Base-by-base conservation (phyloP, 2,888 invertebrate species). In the Mythimna lalbum region DNA sequence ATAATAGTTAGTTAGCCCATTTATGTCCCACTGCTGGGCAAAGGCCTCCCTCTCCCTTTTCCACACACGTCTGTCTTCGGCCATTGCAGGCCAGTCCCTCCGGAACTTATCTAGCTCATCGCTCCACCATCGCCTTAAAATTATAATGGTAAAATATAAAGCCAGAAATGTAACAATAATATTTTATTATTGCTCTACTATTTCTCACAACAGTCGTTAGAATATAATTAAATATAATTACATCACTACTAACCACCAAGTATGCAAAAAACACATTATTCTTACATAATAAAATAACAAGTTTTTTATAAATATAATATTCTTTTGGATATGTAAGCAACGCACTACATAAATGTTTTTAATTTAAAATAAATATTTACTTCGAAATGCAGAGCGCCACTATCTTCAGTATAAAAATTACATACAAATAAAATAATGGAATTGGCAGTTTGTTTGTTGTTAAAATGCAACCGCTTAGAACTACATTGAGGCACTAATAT, bases 171-270 rank as follows among this genome's bases (percentile, higher is more conserved):
- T 78, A 78, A 66, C 55, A 78, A 74, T 43, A 70, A 78, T 63
- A 61, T 67, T 78, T 77, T 61, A 69, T 78, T 78, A 0, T 60
- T 66, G 50, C 17, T 63, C 7, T 78, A 21, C 31, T n/a, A 53
- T 69, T 47, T 52, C 14, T 63, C 49, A 43, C 43, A 74, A 77
- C 78, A 78, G 59, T 63, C 50, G 55, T 47, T 60, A 78, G 23
- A 65, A 74, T 69, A 64, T 73, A 73, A 53, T 65, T 65, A 43
- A 61, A 31, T 52, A 62, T 76, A 43, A 65, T 63, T 21, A 73
- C 69, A 70, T 31, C 36, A 75, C 63, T 70, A 66, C 57, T 57
- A 78, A 27, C 61, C 57, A 55, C 59, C 53, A 66, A 57, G 36
- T 70, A 70, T 63, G 39, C 52, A 70, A 69, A 66, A 78, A 73